Conservation (phyloP, 2,888 invertebrate genomes). For the Brenthis daphne region DNA sequence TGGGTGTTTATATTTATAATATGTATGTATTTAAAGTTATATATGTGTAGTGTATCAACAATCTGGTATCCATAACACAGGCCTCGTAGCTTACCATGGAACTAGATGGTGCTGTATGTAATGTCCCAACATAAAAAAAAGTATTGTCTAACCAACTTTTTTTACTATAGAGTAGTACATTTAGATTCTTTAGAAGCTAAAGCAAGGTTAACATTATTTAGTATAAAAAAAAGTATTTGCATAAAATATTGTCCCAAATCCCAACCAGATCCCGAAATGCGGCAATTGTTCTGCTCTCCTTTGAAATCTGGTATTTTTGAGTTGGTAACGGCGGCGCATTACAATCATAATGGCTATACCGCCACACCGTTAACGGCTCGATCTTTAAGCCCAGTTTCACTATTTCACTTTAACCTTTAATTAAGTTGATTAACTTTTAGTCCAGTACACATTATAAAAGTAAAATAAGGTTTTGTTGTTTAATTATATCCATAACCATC, state of each 20-base stretch:
- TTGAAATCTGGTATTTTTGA: constrained; percentile 58
- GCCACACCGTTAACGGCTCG: constrained; percentile 77
- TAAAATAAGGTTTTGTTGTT: no score
- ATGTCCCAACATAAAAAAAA: no score
- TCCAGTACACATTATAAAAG: background rate
- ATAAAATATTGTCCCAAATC: constrained; percentile 43
- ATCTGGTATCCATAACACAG: no score
- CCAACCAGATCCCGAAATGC: constrained; percentile 50
- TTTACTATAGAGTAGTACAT: no score
- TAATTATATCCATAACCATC: no score
- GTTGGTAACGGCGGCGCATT: constrained; percentile 72
- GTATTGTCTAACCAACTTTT: no score
- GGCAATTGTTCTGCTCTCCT: constrained; percentile 57
- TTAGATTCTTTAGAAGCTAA: background rate
- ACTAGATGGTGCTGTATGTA: no score
- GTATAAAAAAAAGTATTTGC: constrained; percentile 27
- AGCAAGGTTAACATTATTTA: background rate
- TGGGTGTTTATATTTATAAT: no score
- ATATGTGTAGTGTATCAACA: no score
- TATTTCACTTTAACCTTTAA: constrained; percentile 6
- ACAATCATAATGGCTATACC: constrained; percentile 78
- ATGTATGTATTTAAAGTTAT: no score
- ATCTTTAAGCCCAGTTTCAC: constrained; percentile 47
- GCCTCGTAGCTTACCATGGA: no score
- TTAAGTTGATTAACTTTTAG: background rate